Conservation (phyloP, 1,140 invertebrate genomes). For the Lamellibrachia luymesi region DNA sequence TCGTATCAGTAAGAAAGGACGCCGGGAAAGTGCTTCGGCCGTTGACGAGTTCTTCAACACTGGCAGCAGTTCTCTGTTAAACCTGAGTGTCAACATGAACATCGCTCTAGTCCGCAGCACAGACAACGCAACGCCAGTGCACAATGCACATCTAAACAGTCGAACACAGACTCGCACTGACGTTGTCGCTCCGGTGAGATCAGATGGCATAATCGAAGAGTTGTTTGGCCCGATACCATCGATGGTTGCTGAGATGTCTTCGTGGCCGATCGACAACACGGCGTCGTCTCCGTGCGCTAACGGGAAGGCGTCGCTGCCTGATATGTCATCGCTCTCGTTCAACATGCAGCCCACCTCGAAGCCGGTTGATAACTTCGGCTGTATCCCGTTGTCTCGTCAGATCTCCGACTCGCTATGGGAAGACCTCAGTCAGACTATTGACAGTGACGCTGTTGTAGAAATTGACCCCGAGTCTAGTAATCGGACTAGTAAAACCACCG, state of each 20-base stretch:
- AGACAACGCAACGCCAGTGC: not conserved
- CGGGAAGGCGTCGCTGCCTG: not conserved
- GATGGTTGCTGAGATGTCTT: not conserved
- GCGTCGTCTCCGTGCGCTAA: not conserved
- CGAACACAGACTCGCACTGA: not conserved
- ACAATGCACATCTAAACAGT: not conserved
- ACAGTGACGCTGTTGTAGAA: slow-evolving; percentile 30
- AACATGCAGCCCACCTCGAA: not conserved
- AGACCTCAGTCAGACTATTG: slow-evolving; percentile 45
- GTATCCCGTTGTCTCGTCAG: not conserved
- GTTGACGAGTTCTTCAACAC: slow-evolving; percentile 69
- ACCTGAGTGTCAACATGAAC: not conserved
- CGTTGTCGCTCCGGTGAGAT: not conserved
- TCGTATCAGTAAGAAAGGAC: slow-evolving; percentile 52
- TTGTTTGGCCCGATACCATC: not conserved
- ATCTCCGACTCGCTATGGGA: slow-evolving; percentile 46
- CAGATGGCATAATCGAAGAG: not conserved
- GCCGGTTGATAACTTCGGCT: not conserved
- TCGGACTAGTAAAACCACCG: slow-evolving; percentile 7
- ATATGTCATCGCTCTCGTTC: not conserved
- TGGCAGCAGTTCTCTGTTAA: not conserved
- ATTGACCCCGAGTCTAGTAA: not conserved
- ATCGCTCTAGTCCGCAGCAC: not conserved
- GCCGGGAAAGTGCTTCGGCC: slow-evolving; percentile 65
- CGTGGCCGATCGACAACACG: not conserved